Evolutionary conservation across 2,113 vertebrate species (phyloP), one percentile per base, ranked within the genome.

Genomic region (Boulengeromyrus knoepffleri): DNA sequence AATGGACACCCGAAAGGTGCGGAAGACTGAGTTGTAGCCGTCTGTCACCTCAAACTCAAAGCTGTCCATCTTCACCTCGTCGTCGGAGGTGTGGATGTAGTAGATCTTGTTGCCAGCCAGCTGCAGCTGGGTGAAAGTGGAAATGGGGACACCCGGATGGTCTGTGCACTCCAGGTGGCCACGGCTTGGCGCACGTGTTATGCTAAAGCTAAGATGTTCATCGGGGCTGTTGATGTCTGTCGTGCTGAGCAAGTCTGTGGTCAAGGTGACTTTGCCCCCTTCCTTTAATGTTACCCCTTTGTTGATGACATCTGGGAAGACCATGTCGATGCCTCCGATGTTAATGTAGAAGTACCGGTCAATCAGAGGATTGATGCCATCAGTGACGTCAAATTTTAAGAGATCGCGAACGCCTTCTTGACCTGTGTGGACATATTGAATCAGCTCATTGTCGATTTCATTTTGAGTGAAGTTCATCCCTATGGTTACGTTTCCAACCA

Each of bases 361-460:
- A 88, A 91, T 92, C 85, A 94, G 91, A 58, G 90, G 66, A 91
- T 95, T 96, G 74, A 93, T 92, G n/a, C 94, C 95, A 93, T 95
- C 95, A 8, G 95, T 96, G 49, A 95, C 93, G 70, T 95, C 95
- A 93, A 95, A 96, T 77, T 94, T 95, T 66, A 96, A 88, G 88
- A 96, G 92, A 88, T 95, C 94, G 52, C 77, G 70, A 83, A 94
- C 83, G 3, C 93, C 93, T 88, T 91, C 90, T 88, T 93, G 93
- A 47, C 92, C 94, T 31, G 50, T 92, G 90, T 96, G 96, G 50
- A 90, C 89, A 15, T 93, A 96, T 66, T 5, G 13, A 80, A 95
- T 94, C 70, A 93, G 90, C 21, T 90, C 91, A 36, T 91, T 92
- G 89, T 95, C 94, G 91, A 95, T 92, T n/a, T 95, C 95, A 90